phyloP scores from a whole-genome alignment of 2,888 invertebrate species.

The Lochmaea capreae region DNA sequence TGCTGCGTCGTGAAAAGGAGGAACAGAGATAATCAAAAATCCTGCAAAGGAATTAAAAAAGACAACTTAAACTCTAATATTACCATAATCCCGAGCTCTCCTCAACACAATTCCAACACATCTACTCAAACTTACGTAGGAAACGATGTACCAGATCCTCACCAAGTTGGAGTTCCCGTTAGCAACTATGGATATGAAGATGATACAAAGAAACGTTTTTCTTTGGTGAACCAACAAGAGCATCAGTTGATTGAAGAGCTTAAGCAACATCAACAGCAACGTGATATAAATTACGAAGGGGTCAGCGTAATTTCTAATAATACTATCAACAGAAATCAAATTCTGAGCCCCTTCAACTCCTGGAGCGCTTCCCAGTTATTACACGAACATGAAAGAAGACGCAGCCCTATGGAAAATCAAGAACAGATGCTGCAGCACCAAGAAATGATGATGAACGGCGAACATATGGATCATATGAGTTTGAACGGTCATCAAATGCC shows the following conservation, averaged over 20 bases:
- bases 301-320: slow-evolving; percentile 64
- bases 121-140: slow-evolving; percentile 57
- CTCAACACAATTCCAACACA: slow-evolving; percentile 54
- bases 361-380: slow-evolving; percentile 73
- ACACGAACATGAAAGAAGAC: slow-evolving; percentile 70
- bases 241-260: slow-evolving; percentile 65
- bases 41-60: slow-evolving; percentile 56
- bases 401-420: slow-evolving; percentile 65
- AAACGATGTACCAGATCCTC: slow-evolving; percentile 62
- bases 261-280: slow-evolving; percentile 63
- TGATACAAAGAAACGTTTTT: slow-evolving; percentile 66
- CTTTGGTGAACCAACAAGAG: slow-evolving; percentile 66
- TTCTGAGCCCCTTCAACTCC: slow-evolving; percentile 69
- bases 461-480: slow-evolving; percentile 62
- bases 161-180: slow-evolving; percentile 65
- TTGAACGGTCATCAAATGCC: slow-evolving; percentile 59
- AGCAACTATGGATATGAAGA: slow-evolving; percentile 65
- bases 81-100: slow-evolving; percentile 65
- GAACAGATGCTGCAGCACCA: slow-evolving; percentile 58
- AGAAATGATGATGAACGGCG: slow-evolving; percentile 56
- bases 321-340: slow-evolving; percentile 64
- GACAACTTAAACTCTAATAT: slow-evolving; percentile 63
- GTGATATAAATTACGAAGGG: slow-evolving; percentile 58
- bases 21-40: slow-evolving; percentile 55
- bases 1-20: slow-evolving; percentile 66